Conservation (phyloP, 2,113 vertebrate species). For the Meleagris gallopavo region DNA sequence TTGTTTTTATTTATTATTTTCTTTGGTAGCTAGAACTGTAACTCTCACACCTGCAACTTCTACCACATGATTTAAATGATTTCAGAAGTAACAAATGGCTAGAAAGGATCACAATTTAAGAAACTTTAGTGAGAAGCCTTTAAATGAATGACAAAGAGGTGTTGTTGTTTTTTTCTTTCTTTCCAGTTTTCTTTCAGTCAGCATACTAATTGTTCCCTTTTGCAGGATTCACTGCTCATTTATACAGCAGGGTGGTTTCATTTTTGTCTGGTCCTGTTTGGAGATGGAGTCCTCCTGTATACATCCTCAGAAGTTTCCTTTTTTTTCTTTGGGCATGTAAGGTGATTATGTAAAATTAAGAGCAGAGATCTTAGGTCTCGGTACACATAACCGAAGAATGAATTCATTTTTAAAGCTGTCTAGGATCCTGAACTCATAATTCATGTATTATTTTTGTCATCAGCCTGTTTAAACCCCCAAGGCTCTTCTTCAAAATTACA, state of each 20-base stretch:
- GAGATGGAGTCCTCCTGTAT: not conserved
- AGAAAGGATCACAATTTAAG: not conserved
- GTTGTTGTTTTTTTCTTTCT: not conserved
- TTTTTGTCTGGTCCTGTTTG: not conserved
- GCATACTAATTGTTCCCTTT: not conserved
- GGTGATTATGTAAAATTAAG: not conserved
- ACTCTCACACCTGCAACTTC: not conserved
- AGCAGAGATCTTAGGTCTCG: not conserved
- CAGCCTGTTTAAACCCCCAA: not conserved
- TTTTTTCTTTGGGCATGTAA: not conserved
- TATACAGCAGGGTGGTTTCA: not conserved
- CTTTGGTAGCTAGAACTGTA: not conserved
- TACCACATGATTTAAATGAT: not conserved
- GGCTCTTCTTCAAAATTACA: not conserved
- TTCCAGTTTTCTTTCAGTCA: not conserved
- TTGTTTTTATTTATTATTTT: not conserved
- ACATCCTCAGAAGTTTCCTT: not conserved
- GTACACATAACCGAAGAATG: not conserved
- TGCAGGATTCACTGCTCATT: not conserved
- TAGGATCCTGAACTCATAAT: not conserved
- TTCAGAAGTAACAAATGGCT: not conserved
- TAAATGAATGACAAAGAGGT: not conserved
- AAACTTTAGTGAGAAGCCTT: not conserved
- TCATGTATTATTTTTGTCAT: constrained; percentile 13
- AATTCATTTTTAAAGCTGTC: not conserved